Evolutionary conservation across 1,140 invertebrate species (phyloP).

Genomic region (Euwallacea similis): DNA sequence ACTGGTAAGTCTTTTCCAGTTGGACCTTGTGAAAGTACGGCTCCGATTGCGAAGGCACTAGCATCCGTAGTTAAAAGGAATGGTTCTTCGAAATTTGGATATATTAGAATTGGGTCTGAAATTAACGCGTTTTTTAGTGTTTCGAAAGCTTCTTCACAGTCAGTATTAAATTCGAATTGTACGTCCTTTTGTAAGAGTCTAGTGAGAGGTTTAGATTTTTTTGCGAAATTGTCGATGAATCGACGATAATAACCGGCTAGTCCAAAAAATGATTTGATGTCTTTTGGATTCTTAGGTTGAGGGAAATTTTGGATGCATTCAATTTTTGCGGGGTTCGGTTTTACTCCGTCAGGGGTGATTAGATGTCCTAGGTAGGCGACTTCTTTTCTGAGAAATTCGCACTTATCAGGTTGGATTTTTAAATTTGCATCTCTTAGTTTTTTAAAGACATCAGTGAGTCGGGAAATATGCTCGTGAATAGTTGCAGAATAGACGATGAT

Average conservation of each 20-base stretch:
- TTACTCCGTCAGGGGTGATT: slow-evolving; percentile 39
- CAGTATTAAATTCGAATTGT: slow-evolving; percentile 19
- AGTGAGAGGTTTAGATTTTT: slow-evolving; percentile 42
- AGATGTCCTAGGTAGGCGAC: slow-evolving; percentile 42
- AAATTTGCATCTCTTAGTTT: slow-evolving; percentile 28
- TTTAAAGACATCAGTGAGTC: slow-evolving; percentile 24
- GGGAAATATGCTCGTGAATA: slow-evolving; percentile 28
- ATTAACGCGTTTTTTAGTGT: slow-evolving; percentile 39
- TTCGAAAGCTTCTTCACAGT: slow-evolving; percentile 40
- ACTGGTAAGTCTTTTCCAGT: slow-evolving; percentile 44
- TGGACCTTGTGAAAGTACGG: slow-evolving; percentile 46
- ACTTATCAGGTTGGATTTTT: slow-evolving; percentile 39
- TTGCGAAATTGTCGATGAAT: slow-evolving; percentile 44
- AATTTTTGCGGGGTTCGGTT: slow-evolving; percentile 43
- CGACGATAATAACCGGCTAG: slow-evolving; percentile 43
- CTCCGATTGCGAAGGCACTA: slow-evolving; percentile 45
- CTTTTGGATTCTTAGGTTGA: slow-evolving; percentile 39
- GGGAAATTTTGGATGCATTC: slow-evolving; percentile 39
- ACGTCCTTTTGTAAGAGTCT: slow-evolving; percentile 43
- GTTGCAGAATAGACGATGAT: slow-evolving; percentile 28
- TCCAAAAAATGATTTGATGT: slow-evolving; percentile 45
- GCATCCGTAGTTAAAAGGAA: slow-evolving; percentile 52
- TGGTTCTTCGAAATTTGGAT: slow-evolving; percentile 49
- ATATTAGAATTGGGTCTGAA: slow-evolving; percentile 32
- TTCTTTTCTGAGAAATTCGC: slow-evolving; percentile 46